Evolutionary conservation across 2,113 vertebrate species (phyloP).

Genomic region (Thamnophis sirtalis): DNA sequence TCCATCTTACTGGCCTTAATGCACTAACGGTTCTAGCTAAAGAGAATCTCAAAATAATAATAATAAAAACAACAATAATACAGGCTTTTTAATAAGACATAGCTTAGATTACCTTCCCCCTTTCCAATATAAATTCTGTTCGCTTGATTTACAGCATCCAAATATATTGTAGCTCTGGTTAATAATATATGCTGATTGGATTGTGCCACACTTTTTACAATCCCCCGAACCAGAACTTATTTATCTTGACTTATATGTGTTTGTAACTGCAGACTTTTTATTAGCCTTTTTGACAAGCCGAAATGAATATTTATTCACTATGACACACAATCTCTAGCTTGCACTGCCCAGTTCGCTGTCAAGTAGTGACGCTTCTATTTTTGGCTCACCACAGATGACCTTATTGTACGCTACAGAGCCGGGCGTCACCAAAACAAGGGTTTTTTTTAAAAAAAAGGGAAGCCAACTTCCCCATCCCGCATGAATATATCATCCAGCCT

Average conservation of each 20-base stretch:
- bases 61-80: not conserved
- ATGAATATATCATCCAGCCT: not conserved
- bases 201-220: not conserved
- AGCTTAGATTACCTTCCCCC: not conserved
- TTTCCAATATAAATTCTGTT: not conserved
- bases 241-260: constrained; percentile 17
- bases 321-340: not conserved
- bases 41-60: not conserved
- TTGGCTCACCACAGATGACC: constrained; percentile 38
- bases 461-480: not conserved
- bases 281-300: constrained; percentile 24
- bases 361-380: constrained; percentile 53
- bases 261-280: not conserved
- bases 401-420: constrained; percentile 29
- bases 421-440: constrained; percentile 26
- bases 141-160: not conserved
- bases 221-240: not conserved
- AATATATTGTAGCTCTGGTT: not conserved
- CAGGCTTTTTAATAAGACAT: not conserved
- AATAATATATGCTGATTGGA: not conserved
- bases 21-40: not conserved
- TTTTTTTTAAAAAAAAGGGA: not conserved
- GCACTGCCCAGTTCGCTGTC: constrained; percentile 37
- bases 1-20: not conserved
- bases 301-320: constrained; percentile 14